phyloP scores from a whole-genome alignment of 2,888 invertebrate genomes.

The Platypus cylindrus region DNA sequence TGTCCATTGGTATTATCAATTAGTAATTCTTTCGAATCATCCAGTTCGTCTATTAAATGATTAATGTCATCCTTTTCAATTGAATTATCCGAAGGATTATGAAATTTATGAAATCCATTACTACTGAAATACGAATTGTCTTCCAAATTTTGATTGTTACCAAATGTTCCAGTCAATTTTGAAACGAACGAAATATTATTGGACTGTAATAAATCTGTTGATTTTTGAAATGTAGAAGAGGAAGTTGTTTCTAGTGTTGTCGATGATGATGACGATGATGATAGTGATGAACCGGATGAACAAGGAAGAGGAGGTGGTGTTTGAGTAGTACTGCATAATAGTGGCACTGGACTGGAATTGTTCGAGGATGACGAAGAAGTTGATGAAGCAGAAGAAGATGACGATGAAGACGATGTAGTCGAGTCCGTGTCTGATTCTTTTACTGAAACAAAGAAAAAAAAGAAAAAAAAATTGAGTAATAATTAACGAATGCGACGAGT shows the following conservation, averaged over 20 bases:
- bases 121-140: slow-evolving; percentile 14
- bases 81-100: slow-evolving; percentile 6
- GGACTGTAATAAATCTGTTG: no score
- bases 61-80: slow-evolving; percentile 5
- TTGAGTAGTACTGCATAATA: slow-evolving; percentile 25
- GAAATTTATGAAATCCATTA: slow-evolving; percentile 14
- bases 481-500: no score
- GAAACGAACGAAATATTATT: slow-evolving; percentile 6
- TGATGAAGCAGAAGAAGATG: slow-evolving; percentile 7
- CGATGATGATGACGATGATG: no score
- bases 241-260: slow-evolving; percentile 3
- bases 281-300: no score
- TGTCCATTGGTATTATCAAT: no score
- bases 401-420: no score
- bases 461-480: not conserved
- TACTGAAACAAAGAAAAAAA: slow-evolving; percentile 7
- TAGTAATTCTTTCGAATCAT: no score
- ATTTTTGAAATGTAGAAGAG: slow-evolving; percentile 3
- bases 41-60: slow-evolving; percentile 4
- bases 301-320: slow-evolving; percentile 13
- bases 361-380: slow-evolving; percentile 9
- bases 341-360: slow-evolving; percentile 12
- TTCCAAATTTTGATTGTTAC: slow-evolving; percentile 7
- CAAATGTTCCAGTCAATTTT: slow-evolving; percentile 9
- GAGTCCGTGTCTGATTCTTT: slow-evolving; percentile 13